A percentile compares a stretch with the other conserved stretches of the same genome.
phyloP scores from a whole-genome alignment of 2,888 invertebrate genomes.

The Thymelicus lineola region DNA sequence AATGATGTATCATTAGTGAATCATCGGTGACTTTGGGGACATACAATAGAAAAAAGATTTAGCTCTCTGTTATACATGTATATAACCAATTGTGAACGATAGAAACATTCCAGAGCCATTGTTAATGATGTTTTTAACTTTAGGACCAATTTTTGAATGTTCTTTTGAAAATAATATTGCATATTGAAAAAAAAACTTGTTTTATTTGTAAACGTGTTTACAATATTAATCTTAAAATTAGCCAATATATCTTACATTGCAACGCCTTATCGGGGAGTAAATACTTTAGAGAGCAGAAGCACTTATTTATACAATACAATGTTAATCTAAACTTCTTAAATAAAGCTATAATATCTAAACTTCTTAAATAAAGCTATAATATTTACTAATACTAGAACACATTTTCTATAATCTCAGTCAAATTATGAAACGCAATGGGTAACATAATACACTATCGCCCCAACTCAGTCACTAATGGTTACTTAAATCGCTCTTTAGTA shows the following conservation, averaged over 20 bases:
- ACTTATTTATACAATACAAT: neutral
- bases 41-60: constrained; percentile 48
- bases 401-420: constrained; percentile 22
- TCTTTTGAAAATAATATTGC: constrained; percentile 85
- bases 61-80: constrained; percentile 72
- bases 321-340: neutral
- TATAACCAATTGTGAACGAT: constrained; percentile 72
- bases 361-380: neutral
- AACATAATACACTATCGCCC: neutral
- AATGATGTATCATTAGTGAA: constrained; percentile 43
- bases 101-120: constrained; percentile 84
- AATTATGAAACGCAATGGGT: neutral
- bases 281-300: constrained; percentile 61
- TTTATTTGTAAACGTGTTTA: constrained; percentile 52
- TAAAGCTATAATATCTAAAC: too few species aligned
- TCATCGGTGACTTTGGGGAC: constrained; percentile 41
- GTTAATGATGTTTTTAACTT: constrained; percentile 84
- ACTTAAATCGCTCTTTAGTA: too few species aligned
- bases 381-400: constrained; percentile 17
- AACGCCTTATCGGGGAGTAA: constrained; percentile 56
- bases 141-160: constrained; percentile 85
- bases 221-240: too few species aligned
- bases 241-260: neutral
- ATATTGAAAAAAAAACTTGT: constrained; percentile 68
- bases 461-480: too few species aligned